Evolutionary conservation across 2,888 invertebrate genomes (phyloP), one percentile per base, ranked within the genome.

Genomic region (Andrena dorsata): DNA sequence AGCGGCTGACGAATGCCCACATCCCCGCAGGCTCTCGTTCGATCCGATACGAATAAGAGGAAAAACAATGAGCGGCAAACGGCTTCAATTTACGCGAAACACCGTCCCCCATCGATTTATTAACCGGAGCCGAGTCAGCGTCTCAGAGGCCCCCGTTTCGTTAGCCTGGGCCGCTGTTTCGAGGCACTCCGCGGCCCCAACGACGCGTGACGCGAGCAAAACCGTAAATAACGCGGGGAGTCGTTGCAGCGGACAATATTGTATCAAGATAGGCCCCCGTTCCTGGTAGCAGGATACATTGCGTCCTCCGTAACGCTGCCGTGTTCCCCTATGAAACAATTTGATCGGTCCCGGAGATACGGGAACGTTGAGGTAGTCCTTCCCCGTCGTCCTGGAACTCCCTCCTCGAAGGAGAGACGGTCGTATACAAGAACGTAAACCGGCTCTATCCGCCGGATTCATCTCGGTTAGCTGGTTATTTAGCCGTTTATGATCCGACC

Each of bases 381-480:
- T 64, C 70, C 66, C 58, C 68, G 72, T 74, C 83, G 56, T 63
- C 82, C 81, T 71, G 75, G 72, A 81, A 72, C 63, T 76, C 53
- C 70, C 66, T 28, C 56, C 66, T 61, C 75, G 64, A 80, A 73
- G 76, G 79, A 81, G 61, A 81, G 77, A 65, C 83, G 80, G 75
- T 83, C 85, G 84, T 85, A 86, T 72, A 75, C 76, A 65, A 84
- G 81, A 76, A 75, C 85, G 83, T 86, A 89, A 90, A 86, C 86
- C 85, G 82, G 85, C 88, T 61, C 80, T 90, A 91, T 90, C 90
- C 86, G 80, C 70, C 83, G 82, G 90, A 91, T 91, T 87, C 90
- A 92, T 92, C 91, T 90, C 86, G 86, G 87, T 90, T 90, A 89
- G 89, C 90, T 88, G 87, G 90, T 90, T 91, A 92, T 91, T 92